A percentile compares a stretch with the other conserved stretches of the same genome.
These are phyloP conservation scores for Corythoichthys haematopterus DNA, from an alignment of 2,113 vertebrate genomes.

Conservation along the genomic window DNA sequence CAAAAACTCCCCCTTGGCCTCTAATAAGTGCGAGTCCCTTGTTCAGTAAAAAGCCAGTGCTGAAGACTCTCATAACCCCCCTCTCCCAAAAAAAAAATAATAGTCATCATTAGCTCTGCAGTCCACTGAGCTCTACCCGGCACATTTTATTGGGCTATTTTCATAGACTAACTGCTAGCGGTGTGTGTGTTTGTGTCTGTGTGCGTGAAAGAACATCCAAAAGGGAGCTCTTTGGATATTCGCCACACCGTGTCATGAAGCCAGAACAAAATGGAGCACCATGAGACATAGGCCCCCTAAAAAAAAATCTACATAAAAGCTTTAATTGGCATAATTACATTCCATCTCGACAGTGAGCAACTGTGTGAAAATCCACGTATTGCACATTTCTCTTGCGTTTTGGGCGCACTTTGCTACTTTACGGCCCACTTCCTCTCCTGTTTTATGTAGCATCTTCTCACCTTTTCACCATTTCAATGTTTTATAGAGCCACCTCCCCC, in stretches of 20 bases:
- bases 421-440: conserved; percentile 3
- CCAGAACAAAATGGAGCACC: conserved; percentile 18
- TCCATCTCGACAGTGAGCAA: conserved; percentile 15
- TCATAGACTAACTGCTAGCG: conserved; percentile 2
- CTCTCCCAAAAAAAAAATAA: not conserved
- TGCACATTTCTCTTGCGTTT: conserved; percentile 23
- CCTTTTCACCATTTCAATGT: conserved; percentile 20
- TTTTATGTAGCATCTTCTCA: conserved; percentile 27
- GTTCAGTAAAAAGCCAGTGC: conserved; percentile 33
- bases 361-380: conserved; percentile 13
- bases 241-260: conserved; percentile 19
- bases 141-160: conserved; percentile 26
- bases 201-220: not conserved
- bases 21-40: conserved; percentile 33
- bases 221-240: conserved; percentile 27
- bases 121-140: conserved; percentile 9
- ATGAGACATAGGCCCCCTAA: not conserved
- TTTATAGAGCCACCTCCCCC: conserved; percentile 10
- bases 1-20: conserved; percentile 34
- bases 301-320: conserved; percentile 32
- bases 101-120: conserved; percentile 18
- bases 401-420: conserved; percentile 24
- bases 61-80: not conserved
- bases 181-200: not conserved
- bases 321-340: conserved; percentile 49